phyloP scores from a whole-genome alignment of 2,888 invertebrate genomes.

The Empis livida region DNA sequence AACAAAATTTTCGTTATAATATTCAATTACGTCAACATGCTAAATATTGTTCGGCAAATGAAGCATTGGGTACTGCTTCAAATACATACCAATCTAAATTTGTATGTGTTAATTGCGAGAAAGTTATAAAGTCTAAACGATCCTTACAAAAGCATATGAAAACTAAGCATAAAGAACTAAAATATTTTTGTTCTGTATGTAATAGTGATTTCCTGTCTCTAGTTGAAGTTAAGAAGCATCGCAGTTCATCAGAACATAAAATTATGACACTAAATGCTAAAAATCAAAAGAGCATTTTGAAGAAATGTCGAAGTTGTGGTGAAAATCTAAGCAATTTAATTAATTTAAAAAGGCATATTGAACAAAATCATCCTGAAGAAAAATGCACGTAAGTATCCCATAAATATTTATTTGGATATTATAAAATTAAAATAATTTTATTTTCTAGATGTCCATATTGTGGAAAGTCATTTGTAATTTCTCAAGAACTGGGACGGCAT shows the following conservation, averaged over 20 bases:
- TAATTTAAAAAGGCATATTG: slow-evolving; percentile 39
- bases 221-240: slow-evolving; percentile 50
- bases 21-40: slow-evolving; percentile 55
- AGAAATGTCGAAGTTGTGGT: slow-evolving; percentile 48
- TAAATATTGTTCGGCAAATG: slow-evolving; percentile 37
- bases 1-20: slow-evolving; percentile 57
- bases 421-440: too few relatives aligned
- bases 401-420: neutral
- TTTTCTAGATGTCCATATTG: slow-evolving; percentile 65
- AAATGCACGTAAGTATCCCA: slow-evolving; percentile 43
- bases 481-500: slow-evolving; percentile 64
- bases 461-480: slow-evolving; percentile 51
- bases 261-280: slow-evolving; percentile 41
- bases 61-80: slow-evolving; percentile 40
- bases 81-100: slow-evolving; percentile 53
- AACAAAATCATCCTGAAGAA: slow-evolving; percentile 45
- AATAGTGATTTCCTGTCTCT: slow-evolving; percentile 46
- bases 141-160: slow-evolving; percentile 56
- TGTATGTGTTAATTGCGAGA: slow-evolving; percentile 46
- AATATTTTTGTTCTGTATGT: slow-evolving; percentile 58
- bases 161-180: slow-evolving; percentile 43
- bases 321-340: slow-evolving; percentile 19
- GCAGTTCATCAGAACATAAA: slow-evolving; percentile 51
- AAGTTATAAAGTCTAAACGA: slow-evolving; percentile 45
- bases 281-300: slow-evolving; percentile 35